These are phyloP conservation scores for Yponomeuta plumbellus DNA, from an alignment of 2,888 invertebrate species.

Conservation along the genomic window DNA sequence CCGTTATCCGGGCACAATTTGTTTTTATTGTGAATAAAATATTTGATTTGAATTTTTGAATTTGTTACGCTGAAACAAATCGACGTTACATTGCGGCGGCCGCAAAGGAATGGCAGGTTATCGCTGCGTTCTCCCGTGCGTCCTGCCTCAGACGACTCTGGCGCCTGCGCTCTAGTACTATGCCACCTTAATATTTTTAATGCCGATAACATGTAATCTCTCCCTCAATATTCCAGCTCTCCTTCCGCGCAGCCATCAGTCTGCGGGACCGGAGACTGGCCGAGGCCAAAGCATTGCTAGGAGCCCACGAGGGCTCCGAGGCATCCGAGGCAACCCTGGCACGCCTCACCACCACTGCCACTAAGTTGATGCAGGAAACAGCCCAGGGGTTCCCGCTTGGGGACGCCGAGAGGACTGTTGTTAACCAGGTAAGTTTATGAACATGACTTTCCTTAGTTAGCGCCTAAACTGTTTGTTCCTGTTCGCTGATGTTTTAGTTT, in stretches of 20 bases:
- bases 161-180: no score
- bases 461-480: background rate
- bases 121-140: no score
- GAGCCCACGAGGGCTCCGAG: constrained; percentile 51
- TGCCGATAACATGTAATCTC: background rate
- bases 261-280: constrained; percentile 84
- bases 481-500: background rate
- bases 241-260: constrained; percentile 69
- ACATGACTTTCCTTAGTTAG: background rate
- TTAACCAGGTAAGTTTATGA: constrained; percentile 66
- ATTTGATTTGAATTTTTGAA: no score
- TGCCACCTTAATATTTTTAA: background rate
- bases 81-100: no score
- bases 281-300: constrained; percentile 82
- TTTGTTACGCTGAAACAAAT: no score
- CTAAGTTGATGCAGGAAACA: constrained; percentile 81
- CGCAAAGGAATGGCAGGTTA: no score
- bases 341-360: constrained; percentile 76
- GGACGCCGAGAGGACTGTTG: constrained; percentile 81
- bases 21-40: no score
- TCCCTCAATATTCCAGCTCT: constrained; percentile 40
- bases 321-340: constrained; percentile 51
- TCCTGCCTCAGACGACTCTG: no score
- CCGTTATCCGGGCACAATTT: no score
- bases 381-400: constrained; percentile 82